Percentiles rank a stretch among this genome's conserved stretches.
Conservation (phyloP, 2,888 invertebrate genomes). For the Diogma glabrata region DNA sequence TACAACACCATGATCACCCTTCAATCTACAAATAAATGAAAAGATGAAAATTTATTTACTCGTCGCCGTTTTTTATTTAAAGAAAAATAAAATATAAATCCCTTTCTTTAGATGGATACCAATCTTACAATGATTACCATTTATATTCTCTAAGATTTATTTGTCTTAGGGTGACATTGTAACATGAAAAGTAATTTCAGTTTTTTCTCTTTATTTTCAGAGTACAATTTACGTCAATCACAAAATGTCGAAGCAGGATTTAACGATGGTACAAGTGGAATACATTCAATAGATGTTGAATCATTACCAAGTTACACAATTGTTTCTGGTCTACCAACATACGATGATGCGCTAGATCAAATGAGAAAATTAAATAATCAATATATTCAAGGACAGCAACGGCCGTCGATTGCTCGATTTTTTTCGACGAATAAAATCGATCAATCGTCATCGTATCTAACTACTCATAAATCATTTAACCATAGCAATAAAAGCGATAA, state of each 20-base stretch:
- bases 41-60: no score
- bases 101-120: no score
- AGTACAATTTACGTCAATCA: constrained; percentile 7
- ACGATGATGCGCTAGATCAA: constrained; percentile 50
- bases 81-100: no score
- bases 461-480: no score
- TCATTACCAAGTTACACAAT: constrained; percentile 50
- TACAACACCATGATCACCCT: no score
- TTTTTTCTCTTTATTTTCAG: constrained; percentile 7
- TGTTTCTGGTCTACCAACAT: constrained; percentile 51
- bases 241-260: not conserved
- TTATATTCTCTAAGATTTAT: no score
- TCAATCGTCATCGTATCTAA: no score
- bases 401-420: constrained; percentile 3
- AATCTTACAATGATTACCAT: no score
- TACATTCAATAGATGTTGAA: constrained; percentile 34
- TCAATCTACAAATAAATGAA: no score
- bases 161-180: constrained; percentile 4
- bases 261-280: not conserved
- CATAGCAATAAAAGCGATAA: not conserved
- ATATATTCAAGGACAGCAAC: not conserved
- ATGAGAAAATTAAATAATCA: constrained; percentile 34
- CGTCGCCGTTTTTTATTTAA: no score
- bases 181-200: no score
- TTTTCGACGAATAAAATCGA: no score